These are phyloP conservation scores for Hipparchia sbordonii DNA, from an alignment of 2,888 invertebrate species.

Conservation along the genomic window DNA sequence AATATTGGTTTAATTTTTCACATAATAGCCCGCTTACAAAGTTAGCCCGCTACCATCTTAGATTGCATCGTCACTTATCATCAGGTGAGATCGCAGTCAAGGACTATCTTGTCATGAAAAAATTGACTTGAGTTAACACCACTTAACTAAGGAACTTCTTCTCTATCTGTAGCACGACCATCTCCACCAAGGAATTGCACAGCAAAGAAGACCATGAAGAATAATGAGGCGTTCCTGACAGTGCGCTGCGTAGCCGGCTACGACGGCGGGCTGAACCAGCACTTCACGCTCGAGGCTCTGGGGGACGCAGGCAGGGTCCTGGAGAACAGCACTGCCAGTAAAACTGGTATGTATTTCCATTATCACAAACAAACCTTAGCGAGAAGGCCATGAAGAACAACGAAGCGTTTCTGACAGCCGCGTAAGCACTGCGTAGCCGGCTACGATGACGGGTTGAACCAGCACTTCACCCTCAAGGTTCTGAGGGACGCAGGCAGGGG, in stretches of 20 bases:
- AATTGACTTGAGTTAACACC: too few relatives aligned
- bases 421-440: slow-evolving; percentile 68
- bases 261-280: slow-evolving; percentile 68
- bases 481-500: slow-evolving; percentile 58
- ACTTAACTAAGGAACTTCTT: neutral
- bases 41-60: too few relatives aligned
- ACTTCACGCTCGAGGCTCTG: slow-evolving; percentile 67
- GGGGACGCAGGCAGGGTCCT: slow-evolving; percentile 59
- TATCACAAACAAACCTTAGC: too few relatives aligned
- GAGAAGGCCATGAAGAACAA: slow-evolving; percentile 43
- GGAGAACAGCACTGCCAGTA: slow-evolving; percentile 59
- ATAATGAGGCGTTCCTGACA: slow-evolving; percentile 56
- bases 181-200: slow-evolving; percentile 73
- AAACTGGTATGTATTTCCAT: slow-evolving; percentile 2
- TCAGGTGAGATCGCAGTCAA: too few relatives aligned
- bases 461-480: slow-evolving; percentile 69
- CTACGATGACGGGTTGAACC: slow-evolving; percentile 69
- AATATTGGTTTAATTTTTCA: too few relatives aligned
- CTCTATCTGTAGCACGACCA: slow-evolving; percentile 59
- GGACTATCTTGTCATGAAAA: too few relatives aligned
- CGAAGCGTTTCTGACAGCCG: slow-evolving; percentile 57
- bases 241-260: slow-evolving; percentile 68
- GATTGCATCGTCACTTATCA: too few relatives aligned
- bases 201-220: slow-evolving; percentile 53
- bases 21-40: too few relatives aligned